Percentiles rank a stretch among this genome's conserved stretches.
phyloP scores from a whole-genome alignment of 2,888 invertebrate species.

The Ectobius pallidus region DNA sequence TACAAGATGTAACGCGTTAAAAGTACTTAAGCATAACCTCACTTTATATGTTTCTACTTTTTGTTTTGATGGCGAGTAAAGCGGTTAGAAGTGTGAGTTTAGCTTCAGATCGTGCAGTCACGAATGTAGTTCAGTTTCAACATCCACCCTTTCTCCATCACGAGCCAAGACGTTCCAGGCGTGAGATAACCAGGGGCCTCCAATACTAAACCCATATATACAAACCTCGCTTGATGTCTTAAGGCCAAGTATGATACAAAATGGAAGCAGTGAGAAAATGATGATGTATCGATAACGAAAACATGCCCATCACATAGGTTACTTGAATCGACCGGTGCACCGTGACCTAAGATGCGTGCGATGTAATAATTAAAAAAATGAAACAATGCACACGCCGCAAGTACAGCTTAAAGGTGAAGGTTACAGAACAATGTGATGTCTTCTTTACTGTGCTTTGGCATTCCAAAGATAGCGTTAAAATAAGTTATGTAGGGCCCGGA shows the following conservation, averaged over 20 bases:
- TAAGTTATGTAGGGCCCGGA: too few species aligned
- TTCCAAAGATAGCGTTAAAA: too few species aligned
- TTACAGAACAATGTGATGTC: too few species aligned
- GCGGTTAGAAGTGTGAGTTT: too few species aligned
- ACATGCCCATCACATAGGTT: not conserved
- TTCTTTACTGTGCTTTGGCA: too few species aligned
- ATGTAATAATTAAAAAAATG: not conserved
- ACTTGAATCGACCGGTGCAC: not conserved
- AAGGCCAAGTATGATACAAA: not conserved
- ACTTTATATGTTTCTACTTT: too few species aligned
- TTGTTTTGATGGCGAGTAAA: too few species aligned
- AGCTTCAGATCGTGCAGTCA: not conserved
- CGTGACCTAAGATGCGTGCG: not conserved
- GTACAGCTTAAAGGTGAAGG: not conserved
- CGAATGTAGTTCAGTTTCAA: slow-evolving; percentile 11
- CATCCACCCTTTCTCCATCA: slow-evolving; percentile 1
- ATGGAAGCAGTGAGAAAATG: too few species aligned
- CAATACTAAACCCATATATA: too few species aligned
- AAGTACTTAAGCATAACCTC: too few species aligned
- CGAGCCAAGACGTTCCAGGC: not conserved
- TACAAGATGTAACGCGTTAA: too few species aligned
- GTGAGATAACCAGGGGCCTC: not conserved
- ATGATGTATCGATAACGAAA: not conserved
- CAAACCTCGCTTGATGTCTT: not conserved
- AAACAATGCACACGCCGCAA: not conserved